These are phyloP conservation scores for Hanleya hanleyi DNA, from an alignment of 2,888 invertebrate genomes.

Conservation along the genomic window DNA sequence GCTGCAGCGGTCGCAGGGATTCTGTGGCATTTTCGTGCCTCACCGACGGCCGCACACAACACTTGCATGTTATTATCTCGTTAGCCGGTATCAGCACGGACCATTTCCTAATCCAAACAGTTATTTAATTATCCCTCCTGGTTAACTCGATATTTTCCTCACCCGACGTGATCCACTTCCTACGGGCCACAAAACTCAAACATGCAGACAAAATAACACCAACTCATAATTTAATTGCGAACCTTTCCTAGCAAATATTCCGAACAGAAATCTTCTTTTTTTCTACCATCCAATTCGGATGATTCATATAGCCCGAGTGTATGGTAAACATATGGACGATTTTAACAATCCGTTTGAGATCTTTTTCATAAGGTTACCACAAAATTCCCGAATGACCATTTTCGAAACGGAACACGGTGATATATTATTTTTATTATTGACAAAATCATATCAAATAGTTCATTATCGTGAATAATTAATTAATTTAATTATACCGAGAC, in stretches of 20 bases:
- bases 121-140: neutral
- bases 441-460: no score
- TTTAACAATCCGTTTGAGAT: neutral
- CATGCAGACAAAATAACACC: neutral
- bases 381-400: no score
- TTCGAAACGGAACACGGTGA: no score
- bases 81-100: neutral
- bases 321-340: neutral
- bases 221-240: neutral
- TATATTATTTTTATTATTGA: no score
- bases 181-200: neutral
- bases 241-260: neutral
- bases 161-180: neutral
- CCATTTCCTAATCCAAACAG: constrained; percentile 6
- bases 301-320: neutral
- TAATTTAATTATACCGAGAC: no score
- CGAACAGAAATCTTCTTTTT: neutral
- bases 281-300: neutral
- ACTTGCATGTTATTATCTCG: neutral
- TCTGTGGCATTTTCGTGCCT: neutral
- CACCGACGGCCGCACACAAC: neutral
- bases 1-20: no score
- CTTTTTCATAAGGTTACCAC: no score
- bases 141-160: neutral
- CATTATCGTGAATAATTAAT: no score